Base-by-base conservation (phyloP, 2,888 invertebrate genomes). In the Chymomyza amoena region DNA sequence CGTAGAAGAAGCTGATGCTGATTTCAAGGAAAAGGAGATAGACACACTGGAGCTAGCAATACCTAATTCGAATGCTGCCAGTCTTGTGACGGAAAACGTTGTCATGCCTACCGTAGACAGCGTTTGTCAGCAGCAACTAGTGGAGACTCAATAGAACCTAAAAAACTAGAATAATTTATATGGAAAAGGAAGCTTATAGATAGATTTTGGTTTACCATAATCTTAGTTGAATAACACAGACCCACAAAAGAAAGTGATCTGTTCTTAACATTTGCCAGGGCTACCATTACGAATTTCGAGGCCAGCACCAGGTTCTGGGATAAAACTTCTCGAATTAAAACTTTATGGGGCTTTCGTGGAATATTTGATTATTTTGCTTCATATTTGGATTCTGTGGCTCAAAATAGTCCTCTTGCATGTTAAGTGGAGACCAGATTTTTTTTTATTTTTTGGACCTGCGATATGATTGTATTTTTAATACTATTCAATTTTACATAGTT, bases 1-100 rank as follows among this genome's bases (percentile, higher is more conserved):
- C 20, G 25, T 61, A 6, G 82, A 81, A 18, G 75, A 73, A n/a
- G 9, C 15, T 59, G 63, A 28, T 54, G 57, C 50, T 60, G 83
- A 87, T 68, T 59, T 78, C 69, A 72, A 69, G 10, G 75, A 77
- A 16, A 20, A 32, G 3, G 71, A 66, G 36, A 16, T 61, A 9
- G 56, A 63, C 6, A 10, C 64, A 13, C 10, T 65, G 6, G 39
- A 6, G 25, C 25, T 20, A 6, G 28, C 15, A 10, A 25, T 15
- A 16, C 20, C 20, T 10, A 18, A 20, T 15, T 4, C 20, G 5
- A 57, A 15, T 13, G 15, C 7, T 6, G 15, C 9, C 15, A 1
- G 28, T 25, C 25, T 2, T 15, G 57, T 25, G 10, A 28, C 15
- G 15, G 28, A 25, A 15, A 15, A 9, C 6, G 5, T 20, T n/a